Base-by-base conservation (phyloP, 2,888 invertebrate species). In the Digitonthophagus gazella region DNA sequence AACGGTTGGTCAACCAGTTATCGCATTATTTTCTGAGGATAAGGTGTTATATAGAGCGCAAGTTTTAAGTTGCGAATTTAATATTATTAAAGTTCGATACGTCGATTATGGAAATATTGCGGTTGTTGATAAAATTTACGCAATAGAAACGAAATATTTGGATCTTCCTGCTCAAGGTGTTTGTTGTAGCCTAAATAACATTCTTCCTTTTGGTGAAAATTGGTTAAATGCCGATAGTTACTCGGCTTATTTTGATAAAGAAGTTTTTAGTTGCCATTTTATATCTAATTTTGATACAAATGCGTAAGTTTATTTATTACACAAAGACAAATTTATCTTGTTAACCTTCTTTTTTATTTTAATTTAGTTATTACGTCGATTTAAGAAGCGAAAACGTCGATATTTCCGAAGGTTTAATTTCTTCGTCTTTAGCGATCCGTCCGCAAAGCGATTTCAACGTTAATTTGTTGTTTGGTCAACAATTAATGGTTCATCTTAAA, bases 71-170 rank as follows among this genome's bases (percentile, higher is more conserved):
- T 15, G 14, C n/a, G 64, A 69, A 14, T 64, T 56, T 11, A 68
- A 68, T 11, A 18, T 64, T 74, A 89, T 88, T 79, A 86, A 89
- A 68, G 90, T 93, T 0, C 85, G 88, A 19, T 93, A 91, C 77
- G 86, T 93, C 0, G 93, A 93, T 80, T 92, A 91, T 75, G 93
- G 93, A 2, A 93, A 92, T 76, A 86, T 86, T 68, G 88, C 89
- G 56, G 83, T 87, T 0, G 89, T 92, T 0, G 86, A 87, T 61
- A 89, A 91, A 74, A 87, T 93, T 18, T 93, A 90, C 87, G 87
- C 88, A 65, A 83, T 92, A 69, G 91, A 93, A 74, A 85, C 84
- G 63, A 86, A 88, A 70, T 86, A 91, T 71, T 85, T 90, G 80
- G 84, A 84, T 2, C 79, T 91, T 15, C 91, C 93, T 0, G 88